These are phyloP conservation scores for Illadopsis cleaveri DNA, from an alignment of 2,113 vertebrate species.

Conservation along the genomic window DNA sequence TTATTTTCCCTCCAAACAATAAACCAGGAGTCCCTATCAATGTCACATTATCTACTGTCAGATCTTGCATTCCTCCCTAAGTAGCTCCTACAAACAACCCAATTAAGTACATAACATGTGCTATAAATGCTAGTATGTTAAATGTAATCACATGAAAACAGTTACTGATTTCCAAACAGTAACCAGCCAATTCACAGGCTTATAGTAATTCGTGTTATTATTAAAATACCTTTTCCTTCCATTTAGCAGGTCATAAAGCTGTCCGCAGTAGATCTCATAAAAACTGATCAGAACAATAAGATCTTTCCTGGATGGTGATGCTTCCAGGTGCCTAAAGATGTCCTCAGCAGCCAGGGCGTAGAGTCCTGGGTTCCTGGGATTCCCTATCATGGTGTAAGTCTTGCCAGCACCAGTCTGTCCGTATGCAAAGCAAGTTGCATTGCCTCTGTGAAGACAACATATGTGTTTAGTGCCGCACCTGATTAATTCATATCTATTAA, in stretches of 20 bases:
- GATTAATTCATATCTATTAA: neutral
- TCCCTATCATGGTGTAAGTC: conserved; percentile 93
- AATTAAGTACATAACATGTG: neutral
- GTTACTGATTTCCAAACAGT: neutral
- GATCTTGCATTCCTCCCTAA: neutral
- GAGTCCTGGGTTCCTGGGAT: conserved; percentile 79
- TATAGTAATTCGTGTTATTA: neutral
- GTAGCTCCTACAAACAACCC: neutral
- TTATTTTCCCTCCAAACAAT: neutral
- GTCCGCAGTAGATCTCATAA: conserved; percentile 94
- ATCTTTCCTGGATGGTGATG: conserved; percentile 51
- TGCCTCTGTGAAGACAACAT: conserved; percentile 76
- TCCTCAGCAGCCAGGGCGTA: conserved; percentile 87
- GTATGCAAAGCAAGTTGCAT: conserved; percentile 91
- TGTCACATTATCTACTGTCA: neutral
- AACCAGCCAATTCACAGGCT: neutral
- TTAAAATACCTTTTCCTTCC: conserved; percentile 84
- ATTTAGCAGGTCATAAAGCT: conserved; percentile 90
- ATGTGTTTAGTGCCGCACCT: neutral
- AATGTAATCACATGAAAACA: neutral
- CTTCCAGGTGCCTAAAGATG: conserved; percentile 84
- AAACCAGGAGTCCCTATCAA: neutral
- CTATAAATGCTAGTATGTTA: neutral
- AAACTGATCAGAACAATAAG: conserved; percentile 87
- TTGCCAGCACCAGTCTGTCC: conserved; percentile 94